A percentile compares a stretch with the other conserved stretches of the same genome.
Evolutionary conservation across 1,140 invertebrate species (phyloP).

Genomic region (Calephelis nemesis): DNA sequence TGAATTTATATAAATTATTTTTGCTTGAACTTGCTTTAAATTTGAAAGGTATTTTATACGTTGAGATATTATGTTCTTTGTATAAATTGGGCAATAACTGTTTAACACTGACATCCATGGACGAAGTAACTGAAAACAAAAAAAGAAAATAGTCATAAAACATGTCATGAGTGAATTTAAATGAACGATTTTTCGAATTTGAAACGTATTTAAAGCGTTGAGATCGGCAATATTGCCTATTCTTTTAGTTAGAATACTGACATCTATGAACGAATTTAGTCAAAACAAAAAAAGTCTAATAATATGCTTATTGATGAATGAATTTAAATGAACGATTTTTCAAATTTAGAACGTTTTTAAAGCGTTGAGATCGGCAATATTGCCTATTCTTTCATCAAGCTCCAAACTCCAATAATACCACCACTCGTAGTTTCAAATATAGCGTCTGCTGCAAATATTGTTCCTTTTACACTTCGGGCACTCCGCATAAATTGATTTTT

Average conservation of each 20-base stretch:
- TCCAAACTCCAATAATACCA: constrained; percentile 56
- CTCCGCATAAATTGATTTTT: constrained; percentile 53
- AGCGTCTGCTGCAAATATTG: constrained; percentile 60
- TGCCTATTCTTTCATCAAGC: constrained; percentile 39
- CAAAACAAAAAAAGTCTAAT: too few relatives aligned
- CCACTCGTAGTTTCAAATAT: constrained; percentile 52
- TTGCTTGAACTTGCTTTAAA: background rate
- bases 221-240: constrained; percentile 23
- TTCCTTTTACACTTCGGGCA: constrained; percentile 46
- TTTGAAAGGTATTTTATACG: background rate
- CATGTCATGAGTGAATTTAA: too few relatives aligned
- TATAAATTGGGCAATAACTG: too few relatives aligned
- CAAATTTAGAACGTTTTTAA: background rate
- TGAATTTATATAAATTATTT: too few relatives aligned
- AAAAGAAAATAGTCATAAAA: too few relatives aligned
- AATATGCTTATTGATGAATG: background rate
- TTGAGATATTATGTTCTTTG: too few relatives aligned
- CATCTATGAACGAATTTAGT: too few relatives aligned
- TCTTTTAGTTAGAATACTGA: constrained; percentile 23
- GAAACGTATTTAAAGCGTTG: background rate
- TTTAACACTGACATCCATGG: too few relatives aligned
- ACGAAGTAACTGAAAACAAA: too few relatives aligned
- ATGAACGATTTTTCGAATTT: background rate
- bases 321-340: background rate
- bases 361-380: constrained; percentile 17